Conservation (phyloP, 2,113 vertebrate species). For the Tragelaphus buxtoni region DNA sequence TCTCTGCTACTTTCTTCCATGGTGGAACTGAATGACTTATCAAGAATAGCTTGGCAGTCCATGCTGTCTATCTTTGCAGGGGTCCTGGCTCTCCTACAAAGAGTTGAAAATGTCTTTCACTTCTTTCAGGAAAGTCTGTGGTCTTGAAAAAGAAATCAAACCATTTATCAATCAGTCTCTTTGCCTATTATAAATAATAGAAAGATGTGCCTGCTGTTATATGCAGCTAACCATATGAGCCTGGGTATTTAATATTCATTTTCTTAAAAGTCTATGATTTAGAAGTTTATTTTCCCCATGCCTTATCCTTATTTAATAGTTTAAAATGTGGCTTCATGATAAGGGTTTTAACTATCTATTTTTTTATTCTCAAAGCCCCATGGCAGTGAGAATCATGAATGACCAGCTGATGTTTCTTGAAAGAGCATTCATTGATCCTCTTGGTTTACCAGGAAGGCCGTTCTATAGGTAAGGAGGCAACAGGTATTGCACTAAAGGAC, state of each 20-base stretch:
- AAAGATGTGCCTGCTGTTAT: neutral
- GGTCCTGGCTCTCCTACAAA: neutral
- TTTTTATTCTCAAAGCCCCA: constrained; percentile 60
- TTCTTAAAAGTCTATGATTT: neutral
- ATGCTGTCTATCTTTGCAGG: neutral
- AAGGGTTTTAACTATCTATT: neutral
- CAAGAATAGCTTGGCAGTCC: neutral
- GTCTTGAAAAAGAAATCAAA: neutral
- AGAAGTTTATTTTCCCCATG: neutral
- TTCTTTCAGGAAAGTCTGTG: neutral
- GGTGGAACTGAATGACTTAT: neutral
- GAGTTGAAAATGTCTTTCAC: neutral
- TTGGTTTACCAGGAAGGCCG: constrained; percentile 91
- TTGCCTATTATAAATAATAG: neutral
- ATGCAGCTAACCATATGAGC: neutral
- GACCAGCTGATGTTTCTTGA: constrained; percentile 96
- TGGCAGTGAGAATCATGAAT: constrained; percentile 86
- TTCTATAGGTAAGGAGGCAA: constrained; percentile 90
- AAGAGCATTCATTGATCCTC: constrained; percentile 93
- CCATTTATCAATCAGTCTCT: neutral
- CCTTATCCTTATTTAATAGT: constrained; percentile 11
- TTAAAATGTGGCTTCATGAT: neutral
- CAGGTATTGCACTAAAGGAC: neutral
- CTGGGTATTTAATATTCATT: neutral
- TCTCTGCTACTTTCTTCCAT: neutral